These are phyloP conservation scores for Ispidina picta DNA, from an alignment of 2,797 vertebrate genomes.

Conservation along the genomic window DNA sequence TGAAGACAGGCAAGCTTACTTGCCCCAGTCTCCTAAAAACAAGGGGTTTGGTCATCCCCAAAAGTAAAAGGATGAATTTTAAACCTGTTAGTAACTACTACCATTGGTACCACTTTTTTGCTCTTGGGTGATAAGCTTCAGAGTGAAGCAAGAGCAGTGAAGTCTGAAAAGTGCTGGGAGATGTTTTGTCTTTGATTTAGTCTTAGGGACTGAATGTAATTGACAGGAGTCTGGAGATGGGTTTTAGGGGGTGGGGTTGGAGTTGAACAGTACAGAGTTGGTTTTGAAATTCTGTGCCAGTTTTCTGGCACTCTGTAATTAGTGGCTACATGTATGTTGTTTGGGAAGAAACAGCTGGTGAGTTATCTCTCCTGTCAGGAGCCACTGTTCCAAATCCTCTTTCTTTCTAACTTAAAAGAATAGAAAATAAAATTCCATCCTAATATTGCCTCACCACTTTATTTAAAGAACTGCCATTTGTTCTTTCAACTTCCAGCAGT, in stretches of 20 bases:
- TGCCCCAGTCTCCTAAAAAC: background rate
- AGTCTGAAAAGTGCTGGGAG: background rate
- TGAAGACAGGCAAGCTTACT: background rate
- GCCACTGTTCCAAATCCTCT: background rate
- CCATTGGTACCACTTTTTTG: background rate
- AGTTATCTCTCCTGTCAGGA: background rate
- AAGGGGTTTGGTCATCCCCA: background rate
- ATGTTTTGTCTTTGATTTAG: background rate
- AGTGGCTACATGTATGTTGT: background rate
- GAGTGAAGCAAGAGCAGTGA: background rate
- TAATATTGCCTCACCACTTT: background rate
- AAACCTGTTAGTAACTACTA: background rate
- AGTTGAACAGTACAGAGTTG: background rate
- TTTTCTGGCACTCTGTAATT: background rate
- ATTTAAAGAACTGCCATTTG: constrained; percentile 1
- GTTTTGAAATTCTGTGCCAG: background rate
- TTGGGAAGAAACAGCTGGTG: background rate
- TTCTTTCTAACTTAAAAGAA: background rate
- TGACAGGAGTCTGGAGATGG: background rate
- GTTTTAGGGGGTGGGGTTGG: background rate
- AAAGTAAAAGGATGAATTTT: background rate
- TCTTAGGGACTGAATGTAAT: background rate
- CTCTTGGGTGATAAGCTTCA: background rate
- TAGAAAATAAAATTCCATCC: background rate
- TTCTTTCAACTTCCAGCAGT: background rate